phyloP scores from a whole-genome alignment of 2,888 invertebrate species.

The Nephrotoma flavescens region DNA sequence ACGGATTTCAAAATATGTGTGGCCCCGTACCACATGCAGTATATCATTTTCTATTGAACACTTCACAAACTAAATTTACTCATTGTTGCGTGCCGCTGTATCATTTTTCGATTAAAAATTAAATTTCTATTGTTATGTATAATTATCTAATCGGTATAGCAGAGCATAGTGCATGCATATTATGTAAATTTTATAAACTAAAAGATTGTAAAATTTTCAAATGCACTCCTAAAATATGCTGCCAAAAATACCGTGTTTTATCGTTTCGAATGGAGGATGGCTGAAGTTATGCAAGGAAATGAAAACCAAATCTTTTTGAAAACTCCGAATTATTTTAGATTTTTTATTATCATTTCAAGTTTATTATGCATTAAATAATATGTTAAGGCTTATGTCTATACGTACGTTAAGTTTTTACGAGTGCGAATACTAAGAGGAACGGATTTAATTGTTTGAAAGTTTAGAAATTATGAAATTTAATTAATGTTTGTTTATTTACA shows the following conservation, averaged over 20 bases:
- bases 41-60: too few species aligned
- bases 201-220: background rate
- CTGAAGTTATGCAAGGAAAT: background rate
- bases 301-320: background rate
- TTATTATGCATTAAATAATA: background rate
- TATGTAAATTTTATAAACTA: background rate
- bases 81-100: too few species aligned
- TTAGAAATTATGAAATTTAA: background rate
- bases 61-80: too few species aligned
- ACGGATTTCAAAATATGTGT: too few species aligned
- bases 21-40: too few species aligned
- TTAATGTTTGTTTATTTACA: background rate
- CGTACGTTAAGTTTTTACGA: background rate
- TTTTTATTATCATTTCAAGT: background rate
- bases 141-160: background rate
- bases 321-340: background rate
- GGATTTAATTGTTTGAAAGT: background rate
- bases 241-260: background rate
- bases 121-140: background rate
- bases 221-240: background rate
- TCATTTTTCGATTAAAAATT: background rate
- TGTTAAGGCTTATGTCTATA: background rate
- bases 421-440: background rate
- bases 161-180: background rate
- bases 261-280: background rate